Conservation (phyloP, 2,113 vertebrate species). For the Ictidomys tridecemlineatus region DNA sequence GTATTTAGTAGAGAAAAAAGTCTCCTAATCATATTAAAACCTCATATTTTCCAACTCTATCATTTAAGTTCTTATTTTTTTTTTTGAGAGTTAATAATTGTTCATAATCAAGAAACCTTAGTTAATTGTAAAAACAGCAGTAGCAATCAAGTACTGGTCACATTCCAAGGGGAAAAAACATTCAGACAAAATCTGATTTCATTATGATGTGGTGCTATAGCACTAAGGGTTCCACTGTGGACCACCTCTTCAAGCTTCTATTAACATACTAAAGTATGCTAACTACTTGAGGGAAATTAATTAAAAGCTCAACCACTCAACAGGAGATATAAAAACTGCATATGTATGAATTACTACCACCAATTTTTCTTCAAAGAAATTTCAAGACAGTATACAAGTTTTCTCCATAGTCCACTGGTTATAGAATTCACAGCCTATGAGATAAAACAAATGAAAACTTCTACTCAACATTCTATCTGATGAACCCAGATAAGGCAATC, state of each 20-base stretch:
- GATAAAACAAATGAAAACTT: slow-evolving; percentile 1
- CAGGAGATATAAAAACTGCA: neutral
- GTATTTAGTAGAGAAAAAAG: neutral
- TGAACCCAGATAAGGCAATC: neutral
- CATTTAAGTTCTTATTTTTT: neutral
- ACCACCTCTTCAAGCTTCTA: neutral
- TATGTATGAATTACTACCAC: neutral
- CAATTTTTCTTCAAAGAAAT: slow-evolving; percentile 43
- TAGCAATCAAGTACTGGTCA: neutral
- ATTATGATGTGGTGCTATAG: neutral
- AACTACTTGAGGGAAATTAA: neutral
- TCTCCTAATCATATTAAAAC: neutral
- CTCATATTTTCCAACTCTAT: neutral
- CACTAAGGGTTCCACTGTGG: neutral
- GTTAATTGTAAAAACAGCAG: slow-evolving; percentile 23
- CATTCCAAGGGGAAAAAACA: slow-evolving; percentile 17
- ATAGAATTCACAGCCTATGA: slow-evolving; percentile 14
- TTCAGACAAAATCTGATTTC: neutral
- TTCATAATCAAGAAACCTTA: neutral
- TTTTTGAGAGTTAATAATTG: slow-evolving; percentile 2
- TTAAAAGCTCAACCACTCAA: slow-evolving; percentile 22
- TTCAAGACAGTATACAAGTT: neutral
- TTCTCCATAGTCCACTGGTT: neutral
- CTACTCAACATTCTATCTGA: neutral
- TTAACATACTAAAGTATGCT: neutral